A percentile compares a stretch with the other conserved stretches of the same genome.
Conservation (phyloP, 2,888 invertebrate species). For the Aquatica leii region DNA sequence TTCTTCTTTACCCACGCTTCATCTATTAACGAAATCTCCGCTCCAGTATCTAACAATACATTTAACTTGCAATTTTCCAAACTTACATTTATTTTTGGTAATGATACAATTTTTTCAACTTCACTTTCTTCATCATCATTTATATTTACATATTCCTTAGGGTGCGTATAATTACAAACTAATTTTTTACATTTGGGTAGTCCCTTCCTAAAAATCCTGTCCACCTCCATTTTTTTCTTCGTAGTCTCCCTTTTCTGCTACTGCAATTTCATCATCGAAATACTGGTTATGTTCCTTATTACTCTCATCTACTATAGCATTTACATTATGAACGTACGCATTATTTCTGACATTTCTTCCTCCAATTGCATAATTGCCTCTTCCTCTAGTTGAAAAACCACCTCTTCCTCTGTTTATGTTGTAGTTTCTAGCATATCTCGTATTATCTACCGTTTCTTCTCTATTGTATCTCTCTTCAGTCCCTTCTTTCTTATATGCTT, state of each 20-base stretch:
- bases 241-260: neutral
- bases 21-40: neutral
- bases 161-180: neutral
- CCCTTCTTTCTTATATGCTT: too few species aligned
- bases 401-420: neutral
- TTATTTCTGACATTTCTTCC: neutral
- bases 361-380: neutral
- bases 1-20: neutral
- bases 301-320: neutral
- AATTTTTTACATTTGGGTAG: neutral
- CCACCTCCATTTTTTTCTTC: neutral
- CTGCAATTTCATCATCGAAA: neutral
- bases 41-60: neutral
- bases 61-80: neutral
- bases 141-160: neutral
- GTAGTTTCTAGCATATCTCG: neutral
- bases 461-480: too few species aligned
- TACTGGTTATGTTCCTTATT: neutral
- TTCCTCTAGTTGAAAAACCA: neutral
- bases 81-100: conserved; percentile 1
- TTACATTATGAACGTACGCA: neutral
- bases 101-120: conserved; percentile 17
- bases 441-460: too few species aligned
- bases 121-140: conserved; percentile 3
- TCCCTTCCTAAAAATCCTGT: conserved; percentile 3